Evolutionary conservation across 2,888 invertebrate genomes (phyloP).

Genomic region (Nemotelus pantherinus): DNA sequence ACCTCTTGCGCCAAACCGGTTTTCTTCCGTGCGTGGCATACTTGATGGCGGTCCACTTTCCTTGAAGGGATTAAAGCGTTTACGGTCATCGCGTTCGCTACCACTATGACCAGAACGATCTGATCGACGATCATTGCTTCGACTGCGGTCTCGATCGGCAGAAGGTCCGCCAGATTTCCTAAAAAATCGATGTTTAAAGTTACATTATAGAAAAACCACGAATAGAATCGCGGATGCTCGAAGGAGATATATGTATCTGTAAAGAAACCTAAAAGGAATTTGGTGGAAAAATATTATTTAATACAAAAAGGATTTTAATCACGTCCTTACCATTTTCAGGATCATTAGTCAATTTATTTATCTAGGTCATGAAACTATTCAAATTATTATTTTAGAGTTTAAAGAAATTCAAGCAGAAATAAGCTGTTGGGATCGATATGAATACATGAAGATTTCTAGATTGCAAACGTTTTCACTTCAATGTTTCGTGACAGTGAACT

Average conservation of each 20-base stretch:
- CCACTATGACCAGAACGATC: constrained; percentile 29
- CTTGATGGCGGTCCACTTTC: constrained; percentile 14
- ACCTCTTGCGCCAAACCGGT: constrained; percentile 42
- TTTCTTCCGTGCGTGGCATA: constrained; percentile 25
- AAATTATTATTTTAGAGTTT: background rate
- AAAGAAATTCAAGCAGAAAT: constrained; percentile 26
- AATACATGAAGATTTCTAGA: background rate
- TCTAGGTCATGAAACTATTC: constrained; percentile 7
- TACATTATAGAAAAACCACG: background rate
- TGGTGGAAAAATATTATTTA: constrained; percentile 36
- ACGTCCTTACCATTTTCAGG: constrained; percentile 27
- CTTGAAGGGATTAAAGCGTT: constrained; percentile 41
- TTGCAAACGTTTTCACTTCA: background rate
- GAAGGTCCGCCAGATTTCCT: constrained; percentile 21
- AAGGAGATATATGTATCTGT: constrained; percentile 1
- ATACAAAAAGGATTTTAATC: constrained; percentile 35
- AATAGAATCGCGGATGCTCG: background rate
- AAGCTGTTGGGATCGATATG: constrained; percentile 39
- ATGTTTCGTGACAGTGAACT: background rate
- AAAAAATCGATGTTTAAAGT: background rate
- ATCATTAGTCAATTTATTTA: background rate
- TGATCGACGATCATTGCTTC: constrained; percentile 24
- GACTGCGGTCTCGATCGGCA: constrained; percentile 26
- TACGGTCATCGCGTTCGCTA: constrained; percentile 39
- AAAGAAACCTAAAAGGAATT: constrained; percentile 38